Base-by-base conservation (phyloP, 2,797 vertebrate species). In the Vespertilio murinus region DNA sequence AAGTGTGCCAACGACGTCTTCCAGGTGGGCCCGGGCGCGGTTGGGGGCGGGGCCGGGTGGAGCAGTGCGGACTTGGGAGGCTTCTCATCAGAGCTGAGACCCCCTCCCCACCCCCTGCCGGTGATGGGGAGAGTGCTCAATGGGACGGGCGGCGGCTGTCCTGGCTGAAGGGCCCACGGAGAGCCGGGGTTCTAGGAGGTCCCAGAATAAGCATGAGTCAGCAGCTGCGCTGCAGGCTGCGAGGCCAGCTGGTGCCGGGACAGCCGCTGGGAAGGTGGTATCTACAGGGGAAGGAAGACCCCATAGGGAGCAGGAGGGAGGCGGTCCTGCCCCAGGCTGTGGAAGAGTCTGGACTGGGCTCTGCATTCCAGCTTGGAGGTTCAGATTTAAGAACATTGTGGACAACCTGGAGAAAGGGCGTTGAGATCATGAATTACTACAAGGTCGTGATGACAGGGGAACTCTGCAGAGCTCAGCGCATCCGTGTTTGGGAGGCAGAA, bases 1-100 rank as follows among this genome's bases (percentile, higher is more conserved):
- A 99, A 99, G 92, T 98, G 98, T 73, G 99, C 99, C 97, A 99
- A 97, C 12, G 98, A 99, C 73, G 96, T 99, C 96, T 99, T 99
- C 97, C 98, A 99, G 98, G 99, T 98, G 95, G 89, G 96, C 79
- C 2, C 0, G 49, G 90, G 64, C 0, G 7, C 69, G n/a, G 28
- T 22, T 0, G 0, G 49, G 20, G 22, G 35, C 7, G 1, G 82
- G 89, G 77, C 16, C 9, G 8, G 82, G 65, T 28, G 23, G 22
- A 28, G 13, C 8, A 12, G 54, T 14, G 9, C 1, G 5, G 25
- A 8, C 33, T 14, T 8, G 38, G n/a, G 47, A n/a, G 33, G 16
- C 33, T 12, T 40, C 38, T 17, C 20, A 5, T 71, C 52, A n/a
- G 79, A n/a, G 1, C 86, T 2, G 7, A 65, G 77, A 25, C 12